Evolutionary conservation across 2,113 vertebrate species (phyloP).

Genomic region (Condylura cristata): DNA sequence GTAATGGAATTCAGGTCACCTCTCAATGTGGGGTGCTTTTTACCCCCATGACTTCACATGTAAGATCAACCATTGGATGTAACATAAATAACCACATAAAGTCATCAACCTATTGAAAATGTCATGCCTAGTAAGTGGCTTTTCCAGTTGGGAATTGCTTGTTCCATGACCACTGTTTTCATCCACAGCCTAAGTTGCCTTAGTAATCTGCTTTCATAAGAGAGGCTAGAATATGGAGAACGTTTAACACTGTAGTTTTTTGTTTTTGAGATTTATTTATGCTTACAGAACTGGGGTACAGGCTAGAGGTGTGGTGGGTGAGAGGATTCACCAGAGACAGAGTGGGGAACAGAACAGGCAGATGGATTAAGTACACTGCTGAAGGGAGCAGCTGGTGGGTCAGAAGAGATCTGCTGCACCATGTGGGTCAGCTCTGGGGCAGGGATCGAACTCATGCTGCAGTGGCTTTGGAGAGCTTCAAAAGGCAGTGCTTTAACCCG

Average conservation of each 20-base stretch:
- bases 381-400: too few relatives aligned
- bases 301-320: too few relatives aligned
- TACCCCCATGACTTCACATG: background rate
- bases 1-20: background rate
- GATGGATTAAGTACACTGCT: too few relatives aligned
- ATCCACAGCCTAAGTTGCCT: background rate
- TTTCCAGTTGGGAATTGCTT: background rate
- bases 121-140: background rate
- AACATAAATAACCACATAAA: constrained; percentile 6
- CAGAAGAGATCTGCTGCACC: too few relatives aligned
- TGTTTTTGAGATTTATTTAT: too few relatives aligned
- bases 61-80: background rate
- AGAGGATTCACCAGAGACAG: too few relatives aligned
- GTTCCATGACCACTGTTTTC: background rate
- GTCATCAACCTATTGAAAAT: background rate
- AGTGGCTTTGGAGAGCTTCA: too few relatives aligned
- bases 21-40: background rate
- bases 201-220: background rate
- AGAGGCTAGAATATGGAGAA: background rate
- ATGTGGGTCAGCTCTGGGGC: too few relatives aligned
- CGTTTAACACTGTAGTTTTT: background rate
- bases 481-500: too few relatives aligned
- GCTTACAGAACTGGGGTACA: too few relatives aligned
- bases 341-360: too few relatives aligned
- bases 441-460: too few relatives aligned